Conservation (phyloP, 1,140 invertebrate species). For the Tetragnatha versicolor region DNA sequence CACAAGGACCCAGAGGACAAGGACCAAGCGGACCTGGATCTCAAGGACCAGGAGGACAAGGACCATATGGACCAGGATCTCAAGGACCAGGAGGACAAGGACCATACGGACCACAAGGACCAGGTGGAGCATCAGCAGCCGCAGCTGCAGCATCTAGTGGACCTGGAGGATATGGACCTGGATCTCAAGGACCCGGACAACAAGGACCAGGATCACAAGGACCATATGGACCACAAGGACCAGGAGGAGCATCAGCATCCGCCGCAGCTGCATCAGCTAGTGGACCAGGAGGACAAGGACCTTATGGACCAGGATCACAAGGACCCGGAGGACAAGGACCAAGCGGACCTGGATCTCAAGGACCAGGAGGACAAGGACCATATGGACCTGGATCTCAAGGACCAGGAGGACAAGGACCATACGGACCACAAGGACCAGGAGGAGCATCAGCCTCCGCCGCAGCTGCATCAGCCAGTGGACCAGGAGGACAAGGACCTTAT, state of each 20-base stretch:
- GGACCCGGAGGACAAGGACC: not conserved
- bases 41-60: not conserved
- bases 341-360: not conserved
- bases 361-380: not conserved
- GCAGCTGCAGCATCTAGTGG: not conserved
- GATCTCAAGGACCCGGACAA: not conserved
- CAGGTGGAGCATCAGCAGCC: too few species aligned
- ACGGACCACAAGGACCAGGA: not conserved
- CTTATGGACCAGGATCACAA: not conserved
- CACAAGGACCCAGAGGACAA: not conserved
- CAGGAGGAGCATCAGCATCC: not conserved
- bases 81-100: not conserved
- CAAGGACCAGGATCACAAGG: not conserved
- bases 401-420: too few species aligned
- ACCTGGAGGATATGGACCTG: not conserved
- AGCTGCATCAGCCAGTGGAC: not conserved
- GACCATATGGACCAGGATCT: not conserved
- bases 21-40: not conserved
- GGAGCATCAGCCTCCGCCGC: not conserved
- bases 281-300: not conserved
- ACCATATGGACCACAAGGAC: not conserved
- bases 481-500: not conserved
- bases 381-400: not conserved
- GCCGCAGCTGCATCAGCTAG: not conserved
- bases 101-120: not conserved